phyloP scores from a whole-genome alignment of 2,797 vertebrate genomes.

The Cossypha niveicapilla region DNA sequence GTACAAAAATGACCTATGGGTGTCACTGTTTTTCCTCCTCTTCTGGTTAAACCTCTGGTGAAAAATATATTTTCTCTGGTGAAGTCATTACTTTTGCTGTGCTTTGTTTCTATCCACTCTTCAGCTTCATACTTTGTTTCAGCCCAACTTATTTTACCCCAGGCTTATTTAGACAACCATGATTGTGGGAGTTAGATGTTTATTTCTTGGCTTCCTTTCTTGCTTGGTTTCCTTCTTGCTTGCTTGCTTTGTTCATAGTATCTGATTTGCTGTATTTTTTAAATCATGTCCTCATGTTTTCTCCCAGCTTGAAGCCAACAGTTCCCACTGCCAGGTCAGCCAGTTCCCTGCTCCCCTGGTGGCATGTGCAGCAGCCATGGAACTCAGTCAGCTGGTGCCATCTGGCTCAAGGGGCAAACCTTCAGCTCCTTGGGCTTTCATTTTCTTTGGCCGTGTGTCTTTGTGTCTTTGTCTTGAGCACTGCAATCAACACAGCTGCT shows the following conservation, averaged over 20 bases:
- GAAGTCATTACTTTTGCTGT: neutral
- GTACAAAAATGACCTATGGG: constrained; percentile 35
- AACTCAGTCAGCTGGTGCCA: neutral
- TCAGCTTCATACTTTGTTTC: neutral
- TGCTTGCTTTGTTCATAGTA: neutral
- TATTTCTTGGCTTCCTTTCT: neutral
- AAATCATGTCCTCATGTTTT: neutral
- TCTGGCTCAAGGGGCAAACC: neutral
- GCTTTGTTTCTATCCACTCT: neutral
- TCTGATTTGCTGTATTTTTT: neutral
- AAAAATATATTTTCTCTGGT: neutral
- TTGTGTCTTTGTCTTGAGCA: neutral
- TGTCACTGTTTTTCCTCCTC: constrained; percentile 45
- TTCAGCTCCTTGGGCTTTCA: neutral
- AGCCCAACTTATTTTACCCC: neutral
- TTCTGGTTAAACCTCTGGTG: neutral
- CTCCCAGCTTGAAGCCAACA: neutral
- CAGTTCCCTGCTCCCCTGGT: neutral
- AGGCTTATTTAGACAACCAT: neutral
- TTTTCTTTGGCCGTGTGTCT: neutral
- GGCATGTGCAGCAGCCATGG: rapidly evolving
- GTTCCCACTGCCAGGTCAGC: neutral
- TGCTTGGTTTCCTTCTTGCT: neutral
- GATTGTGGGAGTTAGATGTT: neutral
- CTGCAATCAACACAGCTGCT: neutral